Evolutionary conservation across 2,113 vertebrate species (phyloP), one percentile per base, ranked within the genome.

Genomic region (Excalfactoria chinensis): DNA sequence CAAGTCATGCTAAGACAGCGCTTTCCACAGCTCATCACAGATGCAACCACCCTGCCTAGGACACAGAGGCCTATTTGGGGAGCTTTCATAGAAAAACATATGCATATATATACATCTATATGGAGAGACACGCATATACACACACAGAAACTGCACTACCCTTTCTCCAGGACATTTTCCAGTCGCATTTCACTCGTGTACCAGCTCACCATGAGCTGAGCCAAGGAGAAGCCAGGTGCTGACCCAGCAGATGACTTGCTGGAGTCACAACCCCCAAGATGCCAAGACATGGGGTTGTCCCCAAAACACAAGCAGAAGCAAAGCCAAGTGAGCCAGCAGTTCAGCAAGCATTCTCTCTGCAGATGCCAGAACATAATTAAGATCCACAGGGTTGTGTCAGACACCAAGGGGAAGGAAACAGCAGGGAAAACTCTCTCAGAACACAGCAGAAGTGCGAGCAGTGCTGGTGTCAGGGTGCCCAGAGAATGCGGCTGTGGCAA

Each of bases 81-180:
- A 95, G 77, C 40, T 86, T 93, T 87, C 68, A 80, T 87, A 91
- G 76, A 56, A 91, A 95, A 95, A 81, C 34, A 92, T 30, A 28
- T 17, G 74, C 60, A 86, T 5, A 55, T 20, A 56, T 5, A 71
- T 0, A 80, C 56, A 77, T 5, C 35, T 15, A 71, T 2, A 55
- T 4, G 71, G 0, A 58, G 0, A 75, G 6, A 70, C 21, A 71
- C 4, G 11, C 3, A 1, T 12, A 41, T 9, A 62, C 0, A 2
- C 17, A 75, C 28, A 78, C 21, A 74, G 68, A 68, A 90, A 82
- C 53, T 35, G 48, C 63, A 68, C 56, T 56, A 28, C 72, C 85
- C 80, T 80, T 43, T 48, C 67, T 71, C 35, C 1, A 1, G 63
- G 10, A 69, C 11, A 69, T 71, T 88, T 55, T 94, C 62, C 63